phyloP scores from a whole-genome alignment of 2,113 vertebrate species.

The Pundamilia nyererei region DNA sequence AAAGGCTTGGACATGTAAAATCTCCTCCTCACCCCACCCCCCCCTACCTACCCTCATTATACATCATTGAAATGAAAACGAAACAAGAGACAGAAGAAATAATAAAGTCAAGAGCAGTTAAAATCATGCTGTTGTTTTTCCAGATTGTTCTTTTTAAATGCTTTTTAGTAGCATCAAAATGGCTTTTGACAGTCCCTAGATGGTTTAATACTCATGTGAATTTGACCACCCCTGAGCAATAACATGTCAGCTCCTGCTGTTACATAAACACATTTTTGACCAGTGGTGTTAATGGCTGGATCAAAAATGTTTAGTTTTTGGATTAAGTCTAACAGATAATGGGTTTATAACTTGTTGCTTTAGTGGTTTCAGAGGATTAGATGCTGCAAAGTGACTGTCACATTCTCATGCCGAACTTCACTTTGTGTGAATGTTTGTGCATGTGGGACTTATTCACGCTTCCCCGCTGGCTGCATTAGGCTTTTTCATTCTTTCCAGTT shows the following conservation, averaged over 20 bases:
- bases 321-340: slow-evolving; percentile 50
- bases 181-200: not conserved
- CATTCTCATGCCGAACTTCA: not conserved
- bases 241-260: not conserved
- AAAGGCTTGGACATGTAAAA: not conserved
- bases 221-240: not conserved
- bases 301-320: slow-evolving; percentile 38
- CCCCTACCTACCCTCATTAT: not conserved
- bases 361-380: slow-evolving; percentile 53
- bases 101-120: slow-evolving; percentile 6
- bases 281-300: slow-evolving; percentile 32
- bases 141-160: not conserved
- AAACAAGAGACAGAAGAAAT: not conserved
- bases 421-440: not conserved
- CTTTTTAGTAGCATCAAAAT: not conserved
- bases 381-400: not conserved
- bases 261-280: slow-evolving; percentile 22
- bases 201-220: not conserved
- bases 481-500: not conserved
- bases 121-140: slow-evolving; percentile 14
- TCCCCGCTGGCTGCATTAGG: not conserved
- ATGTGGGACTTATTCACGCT: slow-evolving; percentile 1
- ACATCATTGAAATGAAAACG: not conserved
- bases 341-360: slow-evolving; percentile 29
- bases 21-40: not conserved